Conservation (phyloP, 2,113 vertebrate genomes). For the Dryoscopus gambensis region DNA sequence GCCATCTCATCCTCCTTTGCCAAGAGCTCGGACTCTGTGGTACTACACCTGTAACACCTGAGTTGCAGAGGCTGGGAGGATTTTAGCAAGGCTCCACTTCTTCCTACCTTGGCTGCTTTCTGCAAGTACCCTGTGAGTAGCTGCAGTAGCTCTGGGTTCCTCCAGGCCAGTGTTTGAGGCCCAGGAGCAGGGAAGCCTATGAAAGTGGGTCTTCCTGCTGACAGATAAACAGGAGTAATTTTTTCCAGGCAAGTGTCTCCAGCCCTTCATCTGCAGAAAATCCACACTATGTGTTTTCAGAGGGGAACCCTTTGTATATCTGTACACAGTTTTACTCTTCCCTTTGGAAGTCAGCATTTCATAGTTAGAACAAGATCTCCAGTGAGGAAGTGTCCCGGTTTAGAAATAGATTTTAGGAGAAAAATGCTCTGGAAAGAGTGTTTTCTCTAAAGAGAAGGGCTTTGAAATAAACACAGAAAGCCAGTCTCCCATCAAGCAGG, state of each 20-base stretch:
- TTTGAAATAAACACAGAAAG: not conserved
- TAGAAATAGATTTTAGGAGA: not conserved
- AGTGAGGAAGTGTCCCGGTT: not conserved
- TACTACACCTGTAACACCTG: not conserved
- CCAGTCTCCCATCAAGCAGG: too few relatives aligned
- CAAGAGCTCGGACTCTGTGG: not conserved
- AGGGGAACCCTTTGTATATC: not conserved
- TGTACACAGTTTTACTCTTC: not conserved
- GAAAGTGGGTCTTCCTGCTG: not conserved
- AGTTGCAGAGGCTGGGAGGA: not conserved
- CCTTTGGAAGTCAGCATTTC: not conserved
- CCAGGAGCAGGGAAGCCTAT: not conserved
- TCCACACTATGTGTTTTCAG: not conserved
- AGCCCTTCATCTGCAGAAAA: not conserved
- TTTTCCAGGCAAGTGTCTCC: not conserved
- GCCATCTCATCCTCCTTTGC: not conserved
- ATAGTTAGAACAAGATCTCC: not conserved
- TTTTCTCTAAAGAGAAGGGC: not conserved
- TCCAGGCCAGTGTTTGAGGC: not conserved
- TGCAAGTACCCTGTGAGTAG: not conserved
- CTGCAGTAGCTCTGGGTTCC: not conserved
- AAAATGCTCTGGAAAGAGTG: not conserved
- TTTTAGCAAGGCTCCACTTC: not conserved
- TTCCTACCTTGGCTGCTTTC: not conserved
- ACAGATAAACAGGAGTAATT: not conserved